Evolutionary conservation across 2,797 vertebrate species (phyloP).

Genomic region (Hephaestus fuliginosus): DNA sequence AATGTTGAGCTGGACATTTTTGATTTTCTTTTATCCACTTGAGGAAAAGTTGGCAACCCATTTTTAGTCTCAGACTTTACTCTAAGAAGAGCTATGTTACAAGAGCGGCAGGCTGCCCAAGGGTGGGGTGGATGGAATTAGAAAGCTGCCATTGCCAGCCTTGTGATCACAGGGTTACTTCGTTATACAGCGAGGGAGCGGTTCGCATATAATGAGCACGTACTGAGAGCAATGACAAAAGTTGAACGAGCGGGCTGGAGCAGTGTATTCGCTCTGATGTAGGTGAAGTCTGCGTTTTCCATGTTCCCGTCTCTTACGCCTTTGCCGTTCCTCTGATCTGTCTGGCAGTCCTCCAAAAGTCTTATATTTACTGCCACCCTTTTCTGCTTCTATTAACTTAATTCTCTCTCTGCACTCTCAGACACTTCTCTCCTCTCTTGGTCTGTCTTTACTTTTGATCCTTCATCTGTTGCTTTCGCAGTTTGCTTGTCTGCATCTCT

Average conservation of each 20-base stretch:
- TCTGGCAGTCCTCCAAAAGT: neutral
- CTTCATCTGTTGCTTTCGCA: slow-evolving; percentile 42
- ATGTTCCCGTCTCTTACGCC: slow-evolving; percentile 23
- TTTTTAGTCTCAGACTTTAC: slow-evolving; percentile 40
- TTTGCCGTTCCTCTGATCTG: slow-evolving; percentile 18
- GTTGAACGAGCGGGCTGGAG: slow-evolving; percentile 19
- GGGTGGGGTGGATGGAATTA: slow-evolving; percentile 69
- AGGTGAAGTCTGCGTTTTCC: slow-evolving; percentile 40
- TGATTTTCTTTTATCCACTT: slow-evolving; percentile 18
- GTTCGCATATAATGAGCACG: slow-evolving; percentile 70
- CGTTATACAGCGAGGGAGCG: slow-evolving; percentile 64
- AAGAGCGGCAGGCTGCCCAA: slow-evolving; percentile 26
- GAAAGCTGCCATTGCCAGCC: slow-evolving; percentile 68
- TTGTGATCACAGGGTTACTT: slow-evolving; percentile 71
- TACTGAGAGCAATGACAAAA: slow-evolving; percentile 52
- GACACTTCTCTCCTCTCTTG: slow-evolving; percentile 23
- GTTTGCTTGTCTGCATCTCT: neutral
- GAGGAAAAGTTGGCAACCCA: slow-evolving; percentile 14
- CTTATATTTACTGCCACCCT: slow-evolving; percentile 11
- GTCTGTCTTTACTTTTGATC: slow-evolving; percentile 39
- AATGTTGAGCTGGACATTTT: slow-evolving; percentile 26
- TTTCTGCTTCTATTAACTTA: slow-evolving; percentile 12
- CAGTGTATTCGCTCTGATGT: slow-evolving; percentile 49
- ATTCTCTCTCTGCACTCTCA: slow-evolving; percentile 27
- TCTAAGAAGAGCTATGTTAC: slow-evolving; percentile 33